Evolutionary conservation across 64 coral and sea anemone genomes (phyloP), one percentile per base, ranked within the genome.

Genomic region (Porites australiensis): DNA sequence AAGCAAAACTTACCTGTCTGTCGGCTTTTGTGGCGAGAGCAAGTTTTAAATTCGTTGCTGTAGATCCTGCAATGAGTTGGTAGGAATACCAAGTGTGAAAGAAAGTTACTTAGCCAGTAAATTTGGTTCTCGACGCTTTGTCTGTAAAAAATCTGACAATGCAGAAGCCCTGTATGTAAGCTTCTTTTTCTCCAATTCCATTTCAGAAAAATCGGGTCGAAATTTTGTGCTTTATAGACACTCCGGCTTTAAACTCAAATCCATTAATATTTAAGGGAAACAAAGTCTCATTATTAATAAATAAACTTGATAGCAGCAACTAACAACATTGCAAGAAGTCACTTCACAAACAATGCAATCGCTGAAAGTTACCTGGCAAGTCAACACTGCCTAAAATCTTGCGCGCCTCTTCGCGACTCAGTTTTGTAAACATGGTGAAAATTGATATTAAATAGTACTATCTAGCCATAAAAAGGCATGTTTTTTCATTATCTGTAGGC

Each of bases 341-440:
- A 50, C 8, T 8, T 43, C 43, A 57, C 27, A 89, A 75, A 5
- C 71, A 21, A 64, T 13, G 12, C 2, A 8, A 10, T 47, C 3
- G 2, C 3, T 23, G 3, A 18, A 63, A 1, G 27, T 68, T 27
- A 93, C 91, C 91, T 68, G 91, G 91, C 22, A 93, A 79, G 49
- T 87, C 75, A 2, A 67, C 74, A 78, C 53, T 46, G 62, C 70
- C 82, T 43, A 87, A 50, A 22, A 93, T 76, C 62, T 16, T 69
- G 47, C 82, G 82, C 4, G 74, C 91, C 71, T 93, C 91, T 54
- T 93, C 49, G 72, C 62, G 51, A 23, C 48, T 87, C 10, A 93
- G 22, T 8, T 50, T 69, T 23, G 7, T 48, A 14, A 58, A 13
- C 91, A 87, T 86, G n/a, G 8, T 13, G 44, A 57, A 22, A n/a